Conservation (phyloP, 2,888 invertebrate species). For the Dorcus hopei region DNA sequence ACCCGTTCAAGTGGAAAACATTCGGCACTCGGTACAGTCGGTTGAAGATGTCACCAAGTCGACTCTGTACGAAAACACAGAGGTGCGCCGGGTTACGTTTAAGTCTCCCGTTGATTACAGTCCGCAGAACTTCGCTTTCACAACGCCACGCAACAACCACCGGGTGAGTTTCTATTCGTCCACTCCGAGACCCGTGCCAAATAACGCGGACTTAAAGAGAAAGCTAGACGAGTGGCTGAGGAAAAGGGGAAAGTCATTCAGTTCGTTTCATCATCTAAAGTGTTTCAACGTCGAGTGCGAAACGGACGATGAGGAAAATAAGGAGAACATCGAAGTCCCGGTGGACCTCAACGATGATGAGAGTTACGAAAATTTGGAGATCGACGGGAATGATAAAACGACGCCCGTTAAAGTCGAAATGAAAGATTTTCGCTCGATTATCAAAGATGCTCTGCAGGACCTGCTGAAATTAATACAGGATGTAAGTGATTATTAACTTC, state of each 20-base stretch:
- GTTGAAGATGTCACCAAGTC: no score
- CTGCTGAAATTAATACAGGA: conserved; percentile 53
- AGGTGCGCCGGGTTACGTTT: no score
- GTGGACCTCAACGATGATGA: conserved; percentile 37
- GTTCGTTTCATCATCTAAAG: conserved; percentile 54
- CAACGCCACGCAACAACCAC: no score
- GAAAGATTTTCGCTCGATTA: conserved; percentile 32
- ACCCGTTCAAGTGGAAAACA: no score
- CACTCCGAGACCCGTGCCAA: conserved; percentile 8
- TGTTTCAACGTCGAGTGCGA: conserved; percentile 45
- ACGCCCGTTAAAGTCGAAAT: neutral
- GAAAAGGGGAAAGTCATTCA: conserved; percentile 52
- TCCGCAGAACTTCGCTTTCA: no score
- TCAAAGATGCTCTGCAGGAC: conserved; percentile 54
- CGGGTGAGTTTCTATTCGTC: neutral
- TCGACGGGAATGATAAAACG: conserved; percentile 18
- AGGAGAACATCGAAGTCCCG: conserved; percentile 49
- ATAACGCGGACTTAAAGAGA: conserved; percentile 47
- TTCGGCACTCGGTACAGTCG: no score
- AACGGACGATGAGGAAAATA: conserved; percentile 50
- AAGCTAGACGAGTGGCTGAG: conserved; percentile 54
- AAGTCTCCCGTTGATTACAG: no score
- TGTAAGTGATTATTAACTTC: conserved; percentile 40
- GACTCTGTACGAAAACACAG: no score
- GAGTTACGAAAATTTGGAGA: conserved; percentile 34